Evolutionary conservation across 2,888 invertebrate species (phyloP).

Genomic region (Bugulina stolonifera): DNA sequence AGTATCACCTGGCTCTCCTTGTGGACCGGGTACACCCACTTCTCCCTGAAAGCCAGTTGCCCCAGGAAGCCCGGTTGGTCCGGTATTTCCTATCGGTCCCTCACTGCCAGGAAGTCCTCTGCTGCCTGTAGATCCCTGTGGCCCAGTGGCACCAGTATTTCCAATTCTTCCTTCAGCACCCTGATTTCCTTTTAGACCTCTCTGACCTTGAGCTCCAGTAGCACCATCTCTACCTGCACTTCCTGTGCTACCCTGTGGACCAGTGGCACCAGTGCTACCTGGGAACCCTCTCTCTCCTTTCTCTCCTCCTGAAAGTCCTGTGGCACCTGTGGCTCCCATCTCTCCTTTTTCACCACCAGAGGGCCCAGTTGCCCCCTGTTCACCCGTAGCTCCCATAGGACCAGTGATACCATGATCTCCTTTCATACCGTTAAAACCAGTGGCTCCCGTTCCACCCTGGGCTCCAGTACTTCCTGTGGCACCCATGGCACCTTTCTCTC

Average conservation of each 20-base stretch:
- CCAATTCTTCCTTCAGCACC: no score
- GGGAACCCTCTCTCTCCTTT: no score
- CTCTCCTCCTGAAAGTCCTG: constrained; percentile 27
- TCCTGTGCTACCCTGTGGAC: no score
- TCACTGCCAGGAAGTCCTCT: constrained; percentile 19
- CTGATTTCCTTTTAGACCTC: no score
- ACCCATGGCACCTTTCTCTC: no score
- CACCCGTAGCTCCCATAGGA: constrained; percentile 27
- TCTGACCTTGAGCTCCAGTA: no score
- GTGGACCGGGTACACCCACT: background rate
- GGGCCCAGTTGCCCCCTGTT: constrained; percentile 27
- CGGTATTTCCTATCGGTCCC: background rate
- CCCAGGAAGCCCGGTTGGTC: background rate
- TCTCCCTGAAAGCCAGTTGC: background rate
- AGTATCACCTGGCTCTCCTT: background rate
- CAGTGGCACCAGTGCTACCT: no score
- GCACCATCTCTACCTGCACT: no score
- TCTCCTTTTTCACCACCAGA: no score
- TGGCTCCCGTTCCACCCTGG: constrained; percentile 27
- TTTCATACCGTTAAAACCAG: constrained; percentile 27
- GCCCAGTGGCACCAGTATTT: constrained; percentile 29
- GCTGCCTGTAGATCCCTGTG: constrained; percentile 24
- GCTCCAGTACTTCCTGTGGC: constrained; percentile 22
- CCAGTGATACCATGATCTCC: constrained; percentile 29
- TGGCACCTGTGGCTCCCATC: constrained; percentile 13